These are phyloP conservation scores for Drosophila putrida DNA, from an alignment of 2,888 invertebrate genomes.

Conservation along the genomic window DNA sequence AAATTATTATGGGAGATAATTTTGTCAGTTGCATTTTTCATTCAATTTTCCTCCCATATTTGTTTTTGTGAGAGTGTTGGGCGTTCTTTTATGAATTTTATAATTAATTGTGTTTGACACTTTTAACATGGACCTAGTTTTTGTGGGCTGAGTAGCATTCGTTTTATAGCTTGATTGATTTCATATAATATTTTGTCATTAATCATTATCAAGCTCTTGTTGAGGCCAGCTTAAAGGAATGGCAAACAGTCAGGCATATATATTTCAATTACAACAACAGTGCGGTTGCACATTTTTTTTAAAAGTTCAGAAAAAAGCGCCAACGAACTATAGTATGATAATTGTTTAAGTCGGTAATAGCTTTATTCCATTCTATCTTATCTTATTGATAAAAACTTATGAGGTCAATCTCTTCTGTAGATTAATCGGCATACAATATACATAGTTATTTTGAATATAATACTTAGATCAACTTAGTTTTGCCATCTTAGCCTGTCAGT, in stretches of 20 bases:
- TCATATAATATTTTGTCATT: conserved; percentile 54
- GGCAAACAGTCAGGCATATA: not conserved
- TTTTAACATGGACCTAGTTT: conserved; percentile 48
- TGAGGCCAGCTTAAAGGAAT: conserved; percentile 1
- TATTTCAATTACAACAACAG: conserved; percentile 1
- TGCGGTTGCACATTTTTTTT: not conserved
- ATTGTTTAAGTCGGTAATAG: conserved; percentile 26
- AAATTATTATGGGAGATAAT: conserved; percentile 74
- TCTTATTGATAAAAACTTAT: not conserved
- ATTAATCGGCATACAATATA: too few species aligned
- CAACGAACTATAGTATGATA: not conserved
- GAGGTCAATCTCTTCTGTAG: not conserved
- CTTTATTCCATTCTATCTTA: conserved; percentile 1
- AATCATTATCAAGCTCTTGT: conserved; percentile 38
- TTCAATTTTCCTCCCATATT: conserved; percentile 30
- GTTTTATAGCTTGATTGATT: conserved; percentile 69
- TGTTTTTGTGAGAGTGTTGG: conserved; percentile 35
- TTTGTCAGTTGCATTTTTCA: conserved; percentile 72
- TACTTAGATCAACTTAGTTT: not conserved
- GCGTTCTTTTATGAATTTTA: conserved; percentile 64
- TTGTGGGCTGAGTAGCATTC: conserved; percentile 5
- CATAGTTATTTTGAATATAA: too few species aligned
- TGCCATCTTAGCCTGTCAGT: conserved; percentile 29
- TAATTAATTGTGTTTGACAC: conserved; percentile 72
- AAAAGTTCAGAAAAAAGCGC: not conserved